Evolutionary conservation across 2,888 invertebrate genomes (phyloP).

Genomic region (Eurois occulta): DNA sequence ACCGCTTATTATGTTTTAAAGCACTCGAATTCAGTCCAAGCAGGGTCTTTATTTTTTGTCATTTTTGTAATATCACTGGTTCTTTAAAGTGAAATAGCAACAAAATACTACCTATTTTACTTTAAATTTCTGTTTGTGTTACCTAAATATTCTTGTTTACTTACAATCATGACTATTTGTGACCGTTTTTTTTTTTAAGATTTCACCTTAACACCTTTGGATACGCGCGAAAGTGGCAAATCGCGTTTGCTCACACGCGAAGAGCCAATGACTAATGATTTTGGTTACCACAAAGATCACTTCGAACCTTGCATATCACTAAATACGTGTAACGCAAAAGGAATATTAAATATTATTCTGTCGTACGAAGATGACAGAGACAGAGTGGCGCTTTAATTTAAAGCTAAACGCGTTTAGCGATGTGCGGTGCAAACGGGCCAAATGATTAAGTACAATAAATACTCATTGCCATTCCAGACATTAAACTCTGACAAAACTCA

Average conservation of each 20-base stretch:
- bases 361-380: neutral
- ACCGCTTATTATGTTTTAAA: neutral
- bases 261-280: neutral
- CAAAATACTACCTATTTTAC: neutral
- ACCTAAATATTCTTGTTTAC: too few relatives aligned
- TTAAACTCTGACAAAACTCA: conserved; percentile 4
- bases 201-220: neutral
- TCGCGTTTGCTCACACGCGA: neutral
- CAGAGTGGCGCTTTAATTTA: neutral
- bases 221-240: neutral
- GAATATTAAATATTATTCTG: neutral
- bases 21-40: neutral
- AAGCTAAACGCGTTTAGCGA: neutral
- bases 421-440: neutral
- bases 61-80: neutral
- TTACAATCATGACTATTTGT: neutral
- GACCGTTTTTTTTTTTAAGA: neutral
- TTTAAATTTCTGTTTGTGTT: neutral
- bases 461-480: neutral
- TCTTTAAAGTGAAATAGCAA: neutral
- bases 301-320: neutral
- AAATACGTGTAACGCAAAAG: neutral
- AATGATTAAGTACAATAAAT: neutral
- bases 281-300: neutral
- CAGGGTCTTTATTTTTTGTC: neutral